phyloP scores from a whole-genome alignment of 2,797 vertebrate species.

The Poecilia velifera region DNA sequence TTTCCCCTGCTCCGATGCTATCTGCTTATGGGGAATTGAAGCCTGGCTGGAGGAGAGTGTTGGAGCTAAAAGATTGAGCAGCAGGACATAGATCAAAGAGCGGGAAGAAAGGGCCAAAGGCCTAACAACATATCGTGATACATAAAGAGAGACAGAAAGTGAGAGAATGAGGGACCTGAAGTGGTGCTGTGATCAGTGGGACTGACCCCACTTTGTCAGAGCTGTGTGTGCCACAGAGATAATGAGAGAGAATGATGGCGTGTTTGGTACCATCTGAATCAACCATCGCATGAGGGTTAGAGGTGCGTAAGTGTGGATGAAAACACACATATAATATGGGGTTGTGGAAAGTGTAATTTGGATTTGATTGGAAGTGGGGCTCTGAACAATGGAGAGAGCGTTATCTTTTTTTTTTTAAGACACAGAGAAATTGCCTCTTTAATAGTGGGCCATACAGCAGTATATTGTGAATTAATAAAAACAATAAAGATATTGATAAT shows the following conservation, averaged over 20 bases:
- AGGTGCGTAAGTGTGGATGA: conserved; percentile 24
- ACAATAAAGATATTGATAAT: background rate
- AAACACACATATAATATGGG: conserved; percentile 2
- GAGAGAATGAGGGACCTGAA: conserved; percentile 65
- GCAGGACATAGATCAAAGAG: conserved; percentile 63
- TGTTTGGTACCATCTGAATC: conserved; percentile 43
- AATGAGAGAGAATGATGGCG: conserved; percentile 51
- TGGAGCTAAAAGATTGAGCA: conserved; percentile 79
- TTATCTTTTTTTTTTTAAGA: background rate
- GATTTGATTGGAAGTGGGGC: background rate
- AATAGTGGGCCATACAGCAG: background rate
- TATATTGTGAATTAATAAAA: background rate
- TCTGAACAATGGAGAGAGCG: background rate
- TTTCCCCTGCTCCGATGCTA: conserved; percentile 87
- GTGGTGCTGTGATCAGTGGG: conserved; percentile 60
- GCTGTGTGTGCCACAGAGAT: conserved; percentile 51
- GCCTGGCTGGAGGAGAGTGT: conserved; percentile 85
- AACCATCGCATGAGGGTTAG: conserved; percentile 28
- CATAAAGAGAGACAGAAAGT: conserved; percentile 79
- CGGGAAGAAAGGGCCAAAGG: conserved; percentile 71
- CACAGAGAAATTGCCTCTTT: background rate
- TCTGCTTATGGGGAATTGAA: conserved; percentile 94
- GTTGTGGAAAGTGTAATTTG: conserved; percentile 9
- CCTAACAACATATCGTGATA: conserved; percentile 75
- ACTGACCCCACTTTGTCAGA: conserved; percentile 75